Evolutionary conservation across 2,797 vertebrate species (phyloP), one percentile per base, ranked within the genome.

Genomic region (Pseudochirops corinnae): DNA sequence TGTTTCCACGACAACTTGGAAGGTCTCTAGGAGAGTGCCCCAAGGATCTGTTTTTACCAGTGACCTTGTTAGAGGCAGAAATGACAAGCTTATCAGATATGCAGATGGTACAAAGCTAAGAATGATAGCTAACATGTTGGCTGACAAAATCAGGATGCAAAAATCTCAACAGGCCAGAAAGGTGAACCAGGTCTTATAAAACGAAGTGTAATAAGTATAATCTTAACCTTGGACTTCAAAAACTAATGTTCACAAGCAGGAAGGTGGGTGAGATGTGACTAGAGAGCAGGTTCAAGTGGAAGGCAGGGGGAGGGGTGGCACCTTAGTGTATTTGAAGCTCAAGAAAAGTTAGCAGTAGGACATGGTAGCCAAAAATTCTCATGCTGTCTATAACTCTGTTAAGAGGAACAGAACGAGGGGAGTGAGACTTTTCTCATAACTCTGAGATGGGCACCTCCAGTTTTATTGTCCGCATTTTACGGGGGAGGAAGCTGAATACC

Each of bases 401-500:
- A 74, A n/a, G 28, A 50, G 53, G 21, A 53, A 74, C 62, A 74
- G 46, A 46, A 90, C 28, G 7, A 3, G 10, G 58, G 52, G 9
- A 55, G 24, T 56, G 56, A 82, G 92, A 67, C 33, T 28, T 67
- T 55, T 93, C 74, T 93, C 26, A 1, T 46, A 91, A 92, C 57
- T 74, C 29, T 46, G 91, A 60, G 39, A 93, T 5, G 93, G 62
- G 46, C 11, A 39, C 74, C 74, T 91, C 94, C 67, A 62, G 62
- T 93, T 94, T 90, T 91, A 90, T 96, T 56, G 62, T 4, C n/a
- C 52, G 46, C 9, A 4, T 91, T 94, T 94, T 92, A 9, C 60
- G 67, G 93, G 39, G 60, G 94, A 28, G 90, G 67, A 92, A 92
- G 58, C 87, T 39, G 58, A 39, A 52, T 60, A 56, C 33, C 21